Conservation (phyloP, 2,888 invertebrate genomes). For the Lasioglossum zephyrum region DNA sequence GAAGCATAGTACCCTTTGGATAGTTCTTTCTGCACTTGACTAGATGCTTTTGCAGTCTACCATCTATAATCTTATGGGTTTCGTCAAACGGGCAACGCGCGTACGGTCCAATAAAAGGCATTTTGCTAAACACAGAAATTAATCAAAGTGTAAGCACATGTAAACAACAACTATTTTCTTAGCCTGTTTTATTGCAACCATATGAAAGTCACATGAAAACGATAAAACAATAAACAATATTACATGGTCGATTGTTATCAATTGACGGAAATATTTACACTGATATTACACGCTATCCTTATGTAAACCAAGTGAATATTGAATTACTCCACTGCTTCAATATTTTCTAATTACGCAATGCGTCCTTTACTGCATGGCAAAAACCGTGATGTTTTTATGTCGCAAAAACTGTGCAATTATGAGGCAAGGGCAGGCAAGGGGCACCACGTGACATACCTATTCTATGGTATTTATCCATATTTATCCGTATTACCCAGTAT, state of each 20-base stretch:
- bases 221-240: background rate
- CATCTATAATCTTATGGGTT: constrained; percentile 40
- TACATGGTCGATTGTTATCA: background rate
- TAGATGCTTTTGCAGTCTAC: constrained; percentile 31
- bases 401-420: background rate
- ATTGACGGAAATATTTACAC: background rate
- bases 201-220: background rate
- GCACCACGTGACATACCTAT: too few relatives aligned
- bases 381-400: background rate
- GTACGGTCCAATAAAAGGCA: background rate
- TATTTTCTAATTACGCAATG: constrained; percentile 1
- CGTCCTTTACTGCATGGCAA: background rate
- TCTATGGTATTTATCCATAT: too few relatives aligned
- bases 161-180: background rate
- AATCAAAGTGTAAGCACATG: background rate
- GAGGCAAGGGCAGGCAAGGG: too few relatives aligned
- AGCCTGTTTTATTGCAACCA: background rate
- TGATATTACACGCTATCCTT: background rate
- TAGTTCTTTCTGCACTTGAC: constrained; percentile 39
- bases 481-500: too few relatives aligned
- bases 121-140: constrained; percentile 11
- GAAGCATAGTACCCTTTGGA: background rate
- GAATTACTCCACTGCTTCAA: background rate
- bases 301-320: background rate
- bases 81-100: constrained; percentile 45